Percentiles rank a stretch among this genome's conserved stretches.
These are phyloP conservation scores for Hybos culiciformis DNA, from an alignment of 2,888 invertebrate genomes.

Conservation along the genomic window DNA sequence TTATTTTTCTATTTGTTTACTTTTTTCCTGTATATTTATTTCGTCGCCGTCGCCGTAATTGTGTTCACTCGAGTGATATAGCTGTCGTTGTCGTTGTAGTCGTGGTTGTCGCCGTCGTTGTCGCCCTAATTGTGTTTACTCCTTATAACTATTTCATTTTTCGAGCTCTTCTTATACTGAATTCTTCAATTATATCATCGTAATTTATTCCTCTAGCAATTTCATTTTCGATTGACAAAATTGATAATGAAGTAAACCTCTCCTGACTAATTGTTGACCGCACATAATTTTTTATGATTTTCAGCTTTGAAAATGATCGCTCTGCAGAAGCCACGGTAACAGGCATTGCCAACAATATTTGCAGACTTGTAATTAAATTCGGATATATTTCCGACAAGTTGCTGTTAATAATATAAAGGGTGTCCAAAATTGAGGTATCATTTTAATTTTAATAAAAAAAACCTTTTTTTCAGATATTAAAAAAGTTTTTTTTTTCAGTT, in stretches of 20 bases:
- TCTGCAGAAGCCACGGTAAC: slow-evolving; percentile 6
- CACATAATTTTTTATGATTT: slow-evolving; percentile 18
- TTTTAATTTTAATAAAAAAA: no score
- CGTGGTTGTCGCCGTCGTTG: no score
- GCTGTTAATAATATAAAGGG: slow-evolving; percentile 1
- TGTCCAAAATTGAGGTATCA: no score
- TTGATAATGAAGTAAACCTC: slow-evolving; percentile 18
- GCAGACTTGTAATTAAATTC: slow-evolving; percentile 4
- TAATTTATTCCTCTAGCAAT: slow-evolving; percentile 18
- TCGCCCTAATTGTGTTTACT: no score
- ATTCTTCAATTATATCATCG: slow-evolving; percentile 18
- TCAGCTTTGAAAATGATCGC: slow-evolving; percentile 7
- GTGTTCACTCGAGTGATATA: no score
- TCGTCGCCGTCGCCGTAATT: no score
- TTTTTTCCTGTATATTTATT: no score
- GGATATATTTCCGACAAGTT: slow-evolving; percentile 2
- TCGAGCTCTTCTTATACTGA: slow-evolving; percentile 18
- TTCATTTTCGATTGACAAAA: slow-evolving; percentile 21
- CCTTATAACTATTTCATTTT: slow-evolving; percentile 14
- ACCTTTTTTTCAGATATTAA: no score
- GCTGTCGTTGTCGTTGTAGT: no score
- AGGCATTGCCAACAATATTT: slow-evolving; percentile 8
- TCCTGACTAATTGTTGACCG: slow-evolving; percentile 17
- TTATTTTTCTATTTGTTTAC: no score
- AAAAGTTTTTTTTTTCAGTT: no score